These are phyloP conservation scores for Somateria mollissima DNA, from an alignment of 2,797 vertebrate genomes.

Conservation along the genomic window DNA sequence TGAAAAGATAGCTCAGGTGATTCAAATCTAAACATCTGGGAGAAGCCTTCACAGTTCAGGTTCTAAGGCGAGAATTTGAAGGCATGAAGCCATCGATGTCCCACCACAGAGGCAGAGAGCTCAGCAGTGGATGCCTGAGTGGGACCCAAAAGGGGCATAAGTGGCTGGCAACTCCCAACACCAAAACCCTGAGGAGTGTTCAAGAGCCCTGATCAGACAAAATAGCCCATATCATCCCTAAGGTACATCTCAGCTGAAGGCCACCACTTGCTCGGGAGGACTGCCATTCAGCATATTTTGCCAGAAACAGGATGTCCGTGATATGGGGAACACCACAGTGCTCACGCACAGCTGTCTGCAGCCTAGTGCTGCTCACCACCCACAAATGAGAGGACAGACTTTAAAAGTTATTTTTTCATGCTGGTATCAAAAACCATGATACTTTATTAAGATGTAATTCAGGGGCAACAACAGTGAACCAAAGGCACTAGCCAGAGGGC, in stretches of 20 bases:
- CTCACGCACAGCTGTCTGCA: neutral
- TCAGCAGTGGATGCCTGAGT: rapidly evolving
- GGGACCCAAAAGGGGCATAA: neutral
- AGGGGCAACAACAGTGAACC: neutral
- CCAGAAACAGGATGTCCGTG: neutral
- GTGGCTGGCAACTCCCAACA: neutral
- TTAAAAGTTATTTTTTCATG: slow-evolving; percentile 17
- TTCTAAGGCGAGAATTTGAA: neutral
- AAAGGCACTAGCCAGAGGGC: slow-evolving; percentile 39
- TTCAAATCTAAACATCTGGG: slow-evolving; percentile 3
- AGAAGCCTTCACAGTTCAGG: neutral
- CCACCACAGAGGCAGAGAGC: neutral
- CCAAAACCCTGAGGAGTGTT: rapidly evolving
- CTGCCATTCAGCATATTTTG: rapidly evolving
- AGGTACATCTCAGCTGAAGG: neutral
- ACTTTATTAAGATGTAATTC: slow-evolving; percentile 46
- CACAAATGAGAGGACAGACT: neutral
- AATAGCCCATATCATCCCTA: neutral
- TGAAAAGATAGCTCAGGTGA: neutral
- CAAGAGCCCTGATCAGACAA: neutral
- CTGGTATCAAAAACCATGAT: neutral
- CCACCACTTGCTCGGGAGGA: neutral
- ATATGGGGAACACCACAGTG: rapidly evolving
- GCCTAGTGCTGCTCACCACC: neutral
- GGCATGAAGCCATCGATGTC: neutral